phyloP scores from a whole-genome alignment of 1,140 invertebrate species.

The Pseudachorutes palmiensis region DNA sequence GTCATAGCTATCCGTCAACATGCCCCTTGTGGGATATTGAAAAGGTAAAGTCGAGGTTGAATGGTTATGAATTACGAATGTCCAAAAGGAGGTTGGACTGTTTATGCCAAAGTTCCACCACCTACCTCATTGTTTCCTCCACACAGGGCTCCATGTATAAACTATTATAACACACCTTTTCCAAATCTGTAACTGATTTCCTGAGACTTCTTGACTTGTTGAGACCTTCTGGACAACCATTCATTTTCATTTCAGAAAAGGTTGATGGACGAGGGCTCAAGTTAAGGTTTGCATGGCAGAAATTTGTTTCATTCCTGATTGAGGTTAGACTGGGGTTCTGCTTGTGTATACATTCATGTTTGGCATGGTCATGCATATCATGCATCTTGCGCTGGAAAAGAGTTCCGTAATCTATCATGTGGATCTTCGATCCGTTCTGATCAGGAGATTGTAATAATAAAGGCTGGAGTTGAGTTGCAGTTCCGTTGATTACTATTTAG shows the following conservation, averaged over 20 bases:
- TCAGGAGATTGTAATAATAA: neutral
- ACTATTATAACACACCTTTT: neutral
- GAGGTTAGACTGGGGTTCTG: too few relatives aligned
- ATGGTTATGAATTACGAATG: neutral
- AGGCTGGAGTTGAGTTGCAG: neutral
- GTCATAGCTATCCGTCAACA: neutral
- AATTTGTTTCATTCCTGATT: too few relatives aligned
- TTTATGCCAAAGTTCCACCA: too few relatives aligned
- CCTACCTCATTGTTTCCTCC: too few relatives aligned
- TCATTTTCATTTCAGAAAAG: neutral
- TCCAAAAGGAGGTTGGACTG: neutral
- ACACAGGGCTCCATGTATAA: too few relatives aligned
- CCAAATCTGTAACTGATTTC: neutral
- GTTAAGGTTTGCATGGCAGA: too few relatives aligned
- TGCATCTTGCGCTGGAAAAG: neutral
- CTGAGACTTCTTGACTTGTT: neutral
- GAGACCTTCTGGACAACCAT: neutral
- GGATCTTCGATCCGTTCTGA: slow-evolving; percentile 1
- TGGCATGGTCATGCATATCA: neutral
- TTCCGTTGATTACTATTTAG: neutral
- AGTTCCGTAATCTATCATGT: neutral
- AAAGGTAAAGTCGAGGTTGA: neutral
- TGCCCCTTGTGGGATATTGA: neutral
- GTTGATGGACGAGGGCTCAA: neutral
- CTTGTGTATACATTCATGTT: neutral